A percentile compares a stretch with the other conserved stretches of the same genome.
These are phyloP conservation scores for Cichladusa arquata DNA, from an alignment of 2,113 vertebrate genomes.

Conservation along the genomic window DNA sequence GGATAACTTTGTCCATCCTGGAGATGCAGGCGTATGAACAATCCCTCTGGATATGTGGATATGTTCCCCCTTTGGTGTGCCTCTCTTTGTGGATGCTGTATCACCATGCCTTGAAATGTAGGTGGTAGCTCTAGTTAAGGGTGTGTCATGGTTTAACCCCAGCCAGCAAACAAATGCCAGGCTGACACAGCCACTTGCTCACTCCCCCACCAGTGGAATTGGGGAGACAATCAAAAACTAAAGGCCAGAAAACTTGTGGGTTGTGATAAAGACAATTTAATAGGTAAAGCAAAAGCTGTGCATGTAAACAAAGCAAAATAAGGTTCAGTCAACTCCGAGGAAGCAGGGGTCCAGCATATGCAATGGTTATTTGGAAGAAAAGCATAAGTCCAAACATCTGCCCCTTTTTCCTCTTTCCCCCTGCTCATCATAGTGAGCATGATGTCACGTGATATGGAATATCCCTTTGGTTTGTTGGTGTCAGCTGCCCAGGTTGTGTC, in stretches of 20 bases:
- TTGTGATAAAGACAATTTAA: not conserved
- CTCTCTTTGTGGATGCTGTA: not conserved
- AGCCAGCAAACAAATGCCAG: not conserved
- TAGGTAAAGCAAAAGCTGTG: not conserved
- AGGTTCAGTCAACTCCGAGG: not conserved
- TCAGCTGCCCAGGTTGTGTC: not conserved
- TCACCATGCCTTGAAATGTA: not conserved
- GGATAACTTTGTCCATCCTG: not conserved
- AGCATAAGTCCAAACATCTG: accelerated
- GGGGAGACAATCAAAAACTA: not conserved
- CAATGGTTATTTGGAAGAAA: not conserved
- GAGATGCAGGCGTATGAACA: accelerated
- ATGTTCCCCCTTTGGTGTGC: not conserved
- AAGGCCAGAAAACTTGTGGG: not conserved
- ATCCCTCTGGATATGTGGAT: not conserved
- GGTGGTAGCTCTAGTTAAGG: not conserved
- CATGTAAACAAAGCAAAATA: not conserved
- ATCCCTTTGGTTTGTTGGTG: not conserved
- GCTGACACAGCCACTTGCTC: not conserved
- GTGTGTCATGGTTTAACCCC: not conserved
- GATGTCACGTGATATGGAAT: not conserved
- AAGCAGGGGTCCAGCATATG: not conserved
- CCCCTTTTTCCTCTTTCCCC: not conserved
- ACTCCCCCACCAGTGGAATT: accelerated
- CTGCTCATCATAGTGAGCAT: not conserved